phyloP scores from a whole-genome alignment of 92 coral and sea anemone species.

The Porites lobata region DNA sequence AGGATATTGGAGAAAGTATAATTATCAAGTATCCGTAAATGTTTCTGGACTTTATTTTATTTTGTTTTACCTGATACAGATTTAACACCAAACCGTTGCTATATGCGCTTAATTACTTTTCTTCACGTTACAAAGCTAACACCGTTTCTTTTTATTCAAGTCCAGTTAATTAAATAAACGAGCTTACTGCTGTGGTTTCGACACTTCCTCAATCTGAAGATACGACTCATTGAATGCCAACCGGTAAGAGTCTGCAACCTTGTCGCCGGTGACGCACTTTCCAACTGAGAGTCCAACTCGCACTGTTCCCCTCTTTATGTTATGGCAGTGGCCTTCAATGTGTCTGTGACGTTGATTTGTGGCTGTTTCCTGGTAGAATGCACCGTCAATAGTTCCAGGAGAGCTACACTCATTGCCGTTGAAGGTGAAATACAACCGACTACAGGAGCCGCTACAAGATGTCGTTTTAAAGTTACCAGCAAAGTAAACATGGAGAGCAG shows the following conservation, averaged over 20 bases:
- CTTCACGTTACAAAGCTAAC: no score
- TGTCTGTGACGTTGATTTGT: no score
- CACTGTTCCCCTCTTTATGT: constrained; percentile 1
- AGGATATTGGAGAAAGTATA: no score
- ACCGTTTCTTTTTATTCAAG: not conserved
- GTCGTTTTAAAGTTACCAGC: constrained; percentile 38
- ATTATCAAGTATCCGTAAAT: no score
- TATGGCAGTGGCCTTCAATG: constrained; percentile 59
- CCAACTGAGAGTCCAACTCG: not conserved
- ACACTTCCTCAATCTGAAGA: not conserved
- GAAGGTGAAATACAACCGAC: constrained; percentile 76
- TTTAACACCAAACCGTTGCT: no score
- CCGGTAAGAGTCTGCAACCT: not conserved
- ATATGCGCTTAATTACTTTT: no score
- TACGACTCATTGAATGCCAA: not conserved
- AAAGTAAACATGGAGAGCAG: constrained; percentile 44
- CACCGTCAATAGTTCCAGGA: constrained; percentile 63
- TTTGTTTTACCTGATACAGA: no score
- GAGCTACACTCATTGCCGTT: constrained; percentile 59
- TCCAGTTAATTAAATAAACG: no score
- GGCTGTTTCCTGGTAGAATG: not conserved
- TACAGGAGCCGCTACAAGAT: constrained; percentile 45
- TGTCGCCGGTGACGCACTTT: not conserved
- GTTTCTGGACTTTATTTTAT: no score
- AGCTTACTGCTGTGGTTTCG: not conserved